A percentile compares a stretch with the other conserved stretches of the same genome.
Evolutionary conservation across 2,888 invertebrate genomes (phyloP).

Genomic region (Campoletis raptor): DNA sequence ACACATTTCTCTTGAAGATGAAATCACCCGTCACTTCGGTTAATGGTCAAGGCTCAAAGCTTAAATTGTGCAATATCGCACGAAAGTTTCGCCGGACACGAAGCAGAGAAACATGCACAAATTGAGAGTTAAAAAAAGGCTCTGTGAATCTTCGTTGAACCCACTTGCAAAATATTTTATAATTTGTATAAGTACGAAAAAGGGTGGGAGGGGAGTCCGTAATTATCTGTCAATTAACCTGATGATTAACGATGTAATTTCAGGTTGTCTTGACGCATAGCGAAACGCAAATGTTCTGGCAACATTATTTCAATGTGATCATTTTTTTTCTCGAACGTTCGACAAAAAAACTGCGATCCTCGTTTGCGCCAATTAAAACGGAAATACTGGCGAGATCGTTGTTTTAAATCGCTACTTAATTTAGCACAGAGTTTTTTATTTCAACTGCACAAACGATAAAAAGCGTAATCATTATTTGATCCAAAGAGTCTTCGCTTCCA

Average conservation of each 20-base stretch:
- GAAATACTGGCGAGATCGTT: constrained; percentile 15
- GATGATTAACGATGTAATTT: constrained; percentile 62
- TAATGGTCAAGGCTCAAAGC: constrained; percentile 73
- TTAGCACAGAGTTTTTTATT: constrained; percentile 1
- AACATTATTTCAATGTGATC: constrained; percentile 11
- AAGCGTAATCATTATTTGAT: constrained; percentile 4
- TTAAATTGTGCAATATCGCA: constrained; percentile 53
- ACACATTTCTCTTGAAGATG: constrained; percentile 44
- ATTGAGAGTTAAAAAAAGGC: constrained; percentile 56
- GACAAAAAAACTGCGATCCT: constrained; percentile 20
- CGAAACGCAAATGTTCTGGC: neutral
- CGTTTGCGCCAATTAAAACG: constrained; percentile 59
- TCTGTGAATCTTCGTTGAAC: constrained; percentile 32
- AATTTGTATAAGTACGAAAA: constrained; percentile 25
- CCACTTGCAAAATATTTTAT: constrained; percentile 53
- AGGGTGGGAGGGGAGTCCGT: constrained; percentile 24
- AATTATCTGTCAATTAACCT: constrained; percentile 66
- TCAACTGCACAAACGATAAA: constrained; percentile 9
- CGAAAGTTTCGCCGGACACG: constrained; percentile 33
- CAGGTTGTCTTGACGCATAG: constrained; percentile 43
- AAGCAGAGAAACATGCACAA: constrained; percentile 5
- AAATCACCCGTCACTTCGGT: constrained; percentile 76
- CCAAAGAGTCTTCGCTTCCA: neutral
- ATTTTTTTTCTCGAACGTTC: constrained; percentile 21
- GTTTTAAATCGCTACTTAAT: constrained; percentile 42